Percentiles rank a stretch among this genome's conserved stretches.
Conservation (phyloP, 2,888 invertebrate species). For the Trileptium ribeirensis region DNA sequence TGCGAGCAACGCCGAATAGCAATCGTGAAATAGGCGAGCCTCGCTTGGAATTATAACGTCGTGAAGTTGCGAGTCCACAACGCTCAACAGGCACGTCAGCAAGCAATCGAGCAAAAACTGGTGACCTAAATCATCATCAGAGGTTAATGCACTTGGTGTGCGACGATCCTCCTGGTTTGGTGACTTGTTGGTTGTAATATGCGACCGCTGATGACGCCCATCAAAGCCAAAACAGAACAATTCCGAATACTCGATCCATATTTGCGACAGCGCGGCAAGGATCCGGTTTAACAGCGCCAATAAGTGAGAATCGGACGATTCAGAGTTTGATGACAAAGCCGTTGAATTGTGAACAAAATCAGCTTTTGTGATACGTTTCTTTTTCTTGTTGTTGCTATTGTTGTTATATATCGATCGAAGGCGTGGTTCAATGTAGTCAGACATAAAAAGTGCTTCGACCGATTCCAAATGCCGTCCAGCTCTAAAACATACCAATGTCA, state of each 20-base stretch:
- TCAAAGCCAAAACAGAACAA: too few relatives aligned
- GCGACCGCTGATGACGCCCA: too few relatives aligned
- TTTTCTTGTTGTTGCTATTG: neutral
- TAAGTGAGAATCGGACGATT: neutral
- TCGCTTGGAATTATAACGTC: constrained; percentile 41
- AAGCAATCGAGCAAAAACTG: constrained; percentile 16
- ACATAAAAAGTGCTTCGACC: constrained; percentile 10
- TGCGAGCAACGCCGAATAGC: neutral
- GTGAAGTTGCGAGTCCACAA: constrained; percentile 39
- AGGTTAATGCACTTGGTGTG: too few relatives aligned
- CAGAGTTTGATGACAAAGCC: neutral
- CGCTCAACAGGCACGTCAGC: constrained; percentile 17
- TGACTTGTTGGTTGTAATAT: neutral
- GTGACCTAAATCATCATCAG: neutral
- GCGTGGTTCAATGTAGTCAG: constrained; percentile 2
- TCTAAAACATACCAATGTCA: neutral
- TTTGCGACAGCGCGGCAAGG: neutral
- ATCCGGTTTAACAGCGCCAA: neutral
- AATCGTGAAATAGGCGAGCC: constrained; percentile 35
- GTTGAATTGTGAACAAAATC: too few relatives aligned
- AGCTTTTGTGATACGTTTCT: too few relatives aligned
- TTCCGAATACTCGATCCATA: neutral
- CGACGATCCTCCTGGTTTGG: neutral
- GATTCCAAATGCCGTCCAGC: constrained; percentile 14
- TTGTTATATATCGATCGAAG: neutral